Percentiles rank a stretch among this genome's conserved stretches.
phyloP scores from a whole-genome alignment of 2,888 invertebrate genomes.

The Rotaria socialis region DNA sequence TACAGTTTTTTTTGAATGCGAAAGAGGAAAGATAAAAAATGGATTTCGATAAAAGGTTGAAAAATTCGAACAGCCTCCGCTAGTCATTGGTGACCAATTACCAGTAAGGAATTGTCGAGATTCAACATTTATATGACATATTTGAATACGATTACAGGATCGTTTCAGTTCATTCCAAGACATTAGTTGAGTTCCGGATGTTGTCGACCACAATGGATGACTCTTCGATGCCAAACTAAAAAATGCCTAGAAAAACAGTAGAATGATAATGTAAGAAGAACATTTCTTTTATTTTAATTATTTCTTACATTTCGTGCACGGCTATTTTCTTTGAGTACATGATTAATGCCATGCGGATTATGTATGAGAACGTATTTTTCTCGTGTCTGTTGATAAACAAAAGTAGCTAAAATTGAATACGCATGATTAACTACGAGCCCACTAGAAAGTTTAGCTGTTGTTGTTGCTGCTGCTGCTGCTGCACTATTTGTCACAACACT shows the following conservation, averaged over 20 bases:
- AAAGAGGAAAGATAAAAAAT: neutral
- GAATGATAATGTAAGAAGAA: neutral
- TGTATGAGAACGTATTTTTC: slow-evolving; percentile 11
- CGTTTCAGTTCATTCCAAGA: neutral
- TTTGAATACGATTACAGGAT: slow-evolving; percentile 23
- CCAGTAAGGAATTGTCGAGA: neutral
- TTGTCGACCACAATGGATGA: neutral
- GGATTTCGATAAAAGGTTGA: slow-evolving; percentile 20
- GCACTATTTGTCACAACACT: neutral
- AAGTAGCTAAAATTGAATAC: slow-evolving; percentile 2
- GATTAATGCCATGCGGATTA: neutral
- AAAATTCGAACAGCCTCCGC: slow-evolving; percentile 11
- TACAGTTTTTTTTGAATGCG: neutral
- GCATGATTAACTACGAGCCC: neutral
- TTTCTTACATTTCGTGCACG: neutral
- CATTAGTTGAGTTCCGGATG: slow-evolving; percentile 4
- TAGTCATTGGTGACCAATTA: neutral
- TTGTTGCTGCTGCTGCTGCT: neutral
- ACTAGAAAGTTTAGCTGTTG: neutral
- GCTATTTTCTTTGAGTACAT: neutral
- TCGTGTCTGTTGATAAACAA: neutral
- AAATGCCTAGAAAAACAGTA: neutral
- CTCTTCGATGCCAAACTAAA: neutral
- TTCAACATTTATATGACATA: neutral
- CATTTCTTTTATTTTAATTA: neutral